Conservation (phyloP, 2,113 vertebrate genomes). For the Nanger granti region DNA sequence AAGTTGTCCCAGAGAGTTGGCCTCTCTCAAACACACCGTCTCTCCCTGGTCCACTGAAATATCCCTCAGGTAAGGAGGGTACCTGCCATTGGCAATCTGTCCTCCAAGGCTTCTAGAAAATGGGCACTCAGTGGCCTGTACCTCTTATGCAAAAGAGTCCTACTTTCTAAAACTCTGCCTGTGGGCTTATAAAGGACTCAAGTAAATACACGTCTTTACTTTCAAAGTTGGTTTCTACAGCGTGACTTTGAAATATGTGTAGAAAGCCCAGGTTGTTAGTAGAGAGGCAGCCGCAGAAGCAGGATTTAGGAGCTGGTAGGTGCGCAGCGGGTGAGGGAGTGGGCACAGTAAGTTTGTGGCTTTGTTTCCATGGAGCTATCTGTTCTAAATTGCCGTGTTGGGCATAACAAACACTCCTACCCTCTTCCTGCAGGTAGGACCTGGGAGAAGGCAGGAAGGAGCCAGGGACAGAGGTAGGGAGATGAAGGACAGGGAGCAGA, state of each 20-base stretch:
- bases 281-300: background rate
- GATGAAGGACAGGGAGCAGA: background rate
- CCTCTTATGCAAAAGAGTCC: background rate
- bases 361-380: slow-evolving; percentile 10
- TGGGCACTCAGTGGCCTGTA: no score
- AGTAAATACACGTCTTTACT: background rate
- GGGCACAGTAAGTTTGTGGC: background rate
- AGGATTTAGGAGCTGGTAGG: slow-evolving; percentile 29
- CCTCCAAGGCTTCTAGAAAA: background rate
- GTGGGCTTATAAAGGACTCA: background rate
- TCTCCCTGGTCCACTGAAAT: background rate
- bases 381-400: background rate
- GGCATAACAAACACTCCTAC: background rate
- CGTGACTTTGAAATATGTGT: slow-evolving; percentile 44
- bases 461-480: background rate
- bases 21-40: background rate
- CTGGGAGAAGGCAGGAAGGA: background rate
- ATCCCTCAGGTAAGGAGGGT: background rate
- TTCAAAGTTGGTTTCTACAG: slow-evolving; percentile 42
- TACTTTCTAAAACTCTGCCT: background rate
- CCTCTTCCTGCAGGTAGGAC: background rate
- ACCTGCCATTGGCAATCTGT: background rate
- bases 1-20: background rate
- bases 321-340: background rate
- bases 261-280: slow-evolving; percentile 9